These are phyloP conservation scores for Epinephelus moara DNA, from an alignment of 2,113 vertebrate species.

Conservation along the genomic window DNA sequence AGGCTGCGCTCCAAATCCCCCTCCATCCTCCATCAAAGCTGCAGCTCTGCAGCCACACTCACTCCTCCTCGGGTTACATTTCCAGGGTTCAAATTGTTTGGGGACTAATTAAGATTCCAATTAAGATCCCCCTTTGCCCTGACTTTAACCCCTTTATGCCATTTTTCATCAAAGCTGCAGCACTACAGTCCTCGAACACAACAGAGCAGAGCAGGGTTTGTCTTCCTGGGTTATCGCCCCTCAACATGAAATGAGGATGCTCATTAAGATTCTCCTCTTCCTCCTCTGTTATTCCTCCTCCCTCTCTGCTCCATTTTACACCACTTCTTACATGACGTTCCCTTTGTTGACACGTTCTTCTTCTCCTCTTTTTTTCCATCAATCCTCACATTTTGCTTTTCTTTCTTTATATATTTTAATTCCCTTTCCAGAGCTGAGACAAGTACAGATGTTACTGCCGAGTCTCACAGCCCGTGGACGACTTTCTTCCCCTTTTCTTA, in stretches of 20 bases:
- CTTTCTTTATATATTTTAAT: not conserved
- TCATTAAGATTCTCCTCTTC: conserved; percentile 14
- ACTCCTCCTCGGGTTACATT: not conserved
- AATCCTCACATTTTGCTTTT: not conserved
- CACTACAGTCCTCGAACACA: conserved; percentile 1
- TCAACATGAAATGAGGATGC: not conserved
- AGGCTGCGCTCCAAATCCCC: not conserved
- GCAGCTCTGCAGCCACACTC: not conserved
- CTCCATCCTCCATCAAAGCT: not conserved
- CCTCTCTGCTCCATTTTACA: not conserved
- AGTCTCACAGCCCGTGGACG: too few species aligned
- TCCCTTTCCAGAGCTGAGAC: not conserved
- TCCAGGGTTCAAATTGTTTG: not conserved
- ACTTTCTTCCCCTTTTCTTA: not conserved
- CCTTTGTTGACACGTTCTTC: too few species aligned
- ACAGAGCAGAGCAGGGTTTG: not conserved
- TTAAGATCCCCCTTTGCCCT: conserved; percentile 31
- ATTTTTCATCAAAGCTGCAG: conserved; percentile 8
- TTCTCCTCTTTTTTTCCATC: too few species aligned
- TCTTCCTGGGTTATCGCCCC: not conserved
- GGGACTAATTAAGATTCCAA: conserved; percentile 53
- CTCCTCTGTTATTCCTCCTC: not conserved
- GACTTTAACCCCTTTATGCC: conserved; percentile 6
- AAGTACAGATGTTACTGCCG: too few species aligned
- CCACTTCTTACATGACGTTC: too few species aligned